Base-by-base conservation (phyloP, 2,888 invertebrate species). In the Xestia ashworthii region DNA sequence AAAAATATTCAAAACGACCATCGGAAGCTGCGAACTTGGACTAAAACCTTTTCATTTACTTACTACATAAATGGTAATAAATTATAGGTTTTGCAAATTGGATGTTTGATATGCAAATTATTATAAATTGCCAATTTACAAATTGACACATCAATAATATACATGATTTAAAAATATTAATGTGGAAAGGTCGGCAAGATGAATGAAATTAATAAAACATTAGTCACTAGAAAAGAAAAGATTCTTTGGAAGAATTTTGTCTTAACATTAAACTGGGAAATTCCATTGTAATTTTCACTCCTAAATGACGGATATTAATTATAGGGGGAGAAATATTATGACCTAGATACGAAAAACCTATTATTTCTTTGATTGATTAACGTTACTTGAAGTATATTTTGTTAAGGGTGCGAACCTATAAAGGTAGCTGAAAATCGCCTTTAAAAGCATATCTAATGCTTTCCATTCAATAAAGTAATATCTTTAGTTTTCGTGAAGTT, bases 1-100 rank as follows among this genome's bases (percentile, higher is more conserved):
- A 68, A 58, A 67, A 50, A 60, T 81, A 80, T 81, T 67, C 64
- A 67, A 75, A 84, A n/a, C 60, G 12, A 22, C 3, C 25, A 55
- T 74, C 71, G 65, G 62, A 76, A 68, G 50, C 68, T 60, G n/a
- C 38, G 67, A 75, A 55, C 46, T 75, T 80, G 64, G 71, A 75
- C 55, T 73, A 64, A 5, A 66, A 62, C 6, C 6, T 11, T 25
- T 48, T 41, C 16, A 50, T 69, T 68, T 44, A n/a, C 55, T 68
- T 44, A n/a, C 55, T 22, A 32, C 14, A 55, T 69, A 58, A 69
- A 19, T 14, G 2, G 5, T 32, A 8, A 76, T 41, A 66, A 25
- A 46, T 48, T 22, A 65, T 16, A 1, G 8, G 0, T 19, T n/a
- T 53, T 82, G 16, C 48, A 22, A 69, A 82, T 53, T 65, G 9